These are phyloP conservation scores for Sebastolobus altivelis DNA, from an alignment of 2,797 vertebrate genomes.

Conservation along the genomic window DNA sequence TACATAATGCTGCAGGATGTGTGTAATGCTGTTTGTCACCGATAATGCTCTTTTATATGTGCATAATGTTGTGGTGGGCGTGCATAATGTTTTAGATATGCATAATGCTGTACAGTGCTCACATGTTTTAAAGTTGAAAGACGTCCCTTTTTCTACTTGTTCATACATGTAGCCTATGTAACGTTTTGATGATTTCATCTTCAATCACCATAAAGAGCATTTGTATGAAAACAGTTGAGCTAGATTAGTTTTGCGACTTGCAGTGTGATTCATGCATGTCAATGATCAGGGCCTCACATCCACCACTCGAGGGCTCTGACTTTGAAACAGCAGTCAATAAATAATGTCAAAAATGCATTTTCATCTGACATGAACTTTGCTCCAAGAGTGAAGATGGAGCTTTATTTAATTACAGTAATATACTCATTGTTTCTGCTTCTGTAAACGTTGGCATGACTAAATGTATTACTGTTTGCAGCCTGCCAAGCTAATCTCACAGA, in stretches of 20 bases:
- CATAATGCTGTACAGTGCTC: neutral
- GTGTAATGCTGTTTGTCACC: neutral
- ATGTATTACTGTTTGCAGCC: slow-evolving; percentile 68
- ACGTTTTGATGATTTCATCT: neutral
- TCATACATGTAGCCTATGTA: neutral
- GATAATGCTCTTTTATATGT: neutral
- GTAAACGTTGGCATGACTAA: slow-evolving; percentile 71
- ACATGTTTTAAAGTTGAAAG: neutral
- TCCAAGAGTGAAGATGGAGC: slow-evolving; percentile 9
- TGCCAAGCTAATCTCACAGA: slow-evolving; percentile 73
- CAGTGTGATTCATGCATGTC: neutral
- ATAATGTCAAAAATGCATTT: slow-evolving; percentile 8
- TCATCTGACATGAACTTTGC: slow-evolving; percentile 26
- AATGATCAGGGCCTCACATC: neutral
- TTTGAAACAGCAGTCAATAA: slow-evolving; percentile 7
- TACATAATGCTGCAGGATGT: slow-evolving; percentile 10
- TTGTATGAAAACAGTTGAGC: neutral
- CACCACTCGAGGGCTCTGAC: neutral
- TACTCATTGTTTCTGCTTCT: slow-evolving; percentile 54
- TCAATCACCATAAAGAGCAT: neutral
- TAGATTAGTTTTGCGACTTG: neutral
- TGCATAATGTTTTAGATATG: slow-evolving; percentile 7
- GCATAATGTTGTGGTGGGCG: slow-evolving; percentile 2
- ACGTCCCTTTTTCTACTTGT: neutral
- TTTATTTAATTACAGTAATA: slow-evolving; percentile 60